These are phyloP conservation scores for Oreohelix idahoensis DNA, from an alignment of 1,140 invertebrate species.

Conservation along the genomic window DNA sequence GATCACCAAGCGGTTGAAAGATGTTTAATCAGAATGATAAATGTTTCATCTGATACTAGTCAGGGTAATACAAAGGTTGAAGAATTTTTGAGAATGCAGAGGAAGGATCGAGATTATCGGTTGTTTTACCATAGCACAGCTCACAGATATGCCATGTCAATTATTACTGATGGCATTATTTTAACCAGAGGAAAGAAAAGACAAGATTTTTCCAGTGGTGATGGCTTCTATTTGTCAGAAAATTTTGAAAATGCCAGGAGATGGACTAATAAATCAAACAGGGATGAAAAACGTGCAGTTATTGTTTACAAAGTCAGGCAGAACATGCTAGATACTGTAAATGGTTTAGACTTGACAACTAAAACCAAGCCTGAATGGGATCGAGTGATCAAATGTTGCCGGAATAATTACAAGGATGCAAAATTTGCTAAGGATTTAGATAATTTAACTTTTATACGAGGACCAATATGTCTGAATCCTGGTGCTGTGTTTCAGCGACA, in stretches of 20 bases:
- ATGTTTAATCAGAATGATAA: too few species aligned
- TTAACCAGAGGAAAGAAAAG: neutral
- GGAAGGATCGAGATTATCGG: neutral
- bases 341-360: neutral
- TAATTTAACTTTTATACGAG: neutral
- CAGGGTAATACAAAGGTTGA: too few species aligned
- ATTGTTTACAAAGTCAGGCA: neutral
- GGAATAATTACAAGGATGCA: neutral
- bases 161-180: neutral
- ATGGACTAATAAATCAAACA: neutral
- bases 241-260: neutral
- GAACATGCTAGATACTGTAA: neutral
- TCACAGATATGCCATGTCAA: neutral
- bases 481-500: too few species aligned
- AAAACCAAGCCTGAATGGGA: neutral
- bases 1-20: too few species aligned
- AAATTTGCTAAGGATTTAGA: neutral
- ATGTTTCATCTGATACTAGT: too few species aligned
- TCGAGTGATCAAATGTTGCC: neutral
- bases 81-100: neutral
- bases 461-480: neutral
- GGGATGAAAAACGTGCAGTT: neutral
- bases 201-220: slow-evolving; percentile 3
- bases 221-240: slow-evolving; percentile 10
- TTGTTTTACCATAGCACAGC: neutral